Evolutionary conservation across 2,888 invertebrate genomes (phyloP).

Genomic region (Erebia ligea): DNA sequence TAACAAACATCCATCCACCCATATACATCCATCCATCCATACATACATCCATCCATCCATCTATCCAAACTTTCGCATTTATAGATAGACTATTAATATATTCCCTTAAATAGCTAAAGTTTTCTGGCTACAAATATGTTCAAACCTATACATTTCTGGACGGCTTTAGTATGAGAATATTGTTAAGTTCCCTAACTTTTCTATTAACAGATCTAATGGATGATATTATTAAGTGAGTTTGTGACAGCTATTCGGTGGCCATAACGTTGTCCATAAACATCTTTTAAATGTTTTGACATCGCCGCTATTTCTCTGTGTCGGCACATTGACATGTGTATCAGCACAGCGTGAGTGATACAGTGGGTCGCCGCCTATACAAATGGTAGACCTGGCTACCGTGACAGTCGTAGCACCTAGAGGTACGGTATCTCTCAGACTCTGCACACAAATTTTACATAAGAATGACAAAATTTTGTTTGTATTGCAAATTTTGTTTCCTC

Average conservation of each 20-base stretch:
- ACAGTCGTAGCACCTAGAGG: too few relatives aligned
- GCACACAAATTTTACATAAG: too few relatives aligned
- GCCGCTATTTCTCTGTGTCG: background rate
- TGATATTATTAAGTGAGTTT: conserved; percentile 2
- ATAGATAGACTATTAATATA: background rate
- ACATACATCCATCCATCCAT: too few relatives aligned
- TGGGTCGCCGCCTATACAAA: too few relatives aligned
- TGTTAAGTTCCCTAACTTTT: conserved; percentile 20
- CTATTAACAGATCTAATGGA: conserved; percentile 19
- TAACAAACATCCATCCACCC: too few relatives aligned
- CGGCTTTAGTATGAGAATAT: background rate
- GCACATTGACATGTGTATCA: background rate
- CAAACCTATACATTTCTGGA: background rate
- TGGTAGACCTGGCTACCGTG: too few relatives aligned
- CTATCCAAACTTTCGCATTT: too few relatives aligned
- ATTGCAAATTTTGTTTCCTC: too few relatives aligned
- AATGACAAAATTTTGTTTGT: too few relatives aligned
- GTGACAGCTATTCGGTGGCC: conserved; percentile 6
- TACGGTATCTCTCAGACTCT: too few relatives aligned
- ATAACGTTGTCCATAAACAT: conserved; percentile 18
- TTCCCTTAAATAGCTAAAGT: background rate
- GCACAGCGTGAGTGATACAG: too few relatives aligned
- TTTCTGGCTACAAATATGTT: background rate
- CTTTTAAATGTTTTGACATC: conserved; percentile 5
- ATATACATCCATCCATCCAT: too few relatives aligned